phyloP scores from a whole-genome alignment of 1,140 invertebrate species.

The Neotoxoptera formosana region DNA sequence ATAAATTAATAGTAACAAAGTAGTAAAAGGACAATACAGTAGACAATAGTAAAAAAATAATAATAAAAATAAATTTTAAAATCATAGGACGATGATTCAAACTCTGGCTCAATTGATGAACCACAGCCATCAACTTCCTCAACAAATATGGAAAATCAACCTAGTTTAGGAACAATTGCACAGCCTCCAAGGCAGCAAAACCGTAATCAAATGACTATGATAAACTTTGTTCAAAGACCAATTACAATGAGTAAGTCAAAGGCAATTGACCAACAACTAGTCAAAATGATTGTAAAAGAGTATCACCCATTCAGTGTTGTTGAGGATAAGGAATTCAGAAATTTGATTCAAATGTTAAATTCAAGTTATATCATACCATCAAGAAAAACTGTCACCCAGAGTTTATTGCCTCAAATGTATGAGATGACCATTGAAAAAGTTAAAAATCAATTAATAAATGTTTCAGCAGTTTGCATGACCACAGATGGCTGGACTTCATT shows the following conservation, averaged over 20 bases:
- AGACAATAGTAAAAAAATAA: not conserved
- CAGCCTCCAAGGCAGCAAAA: not conserved
- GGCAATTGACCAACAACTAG: not conserved
- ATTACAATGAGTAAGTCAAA: not conserved
- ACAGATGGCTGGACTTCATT: conserved; percentile 9
- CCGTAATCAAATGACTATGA: not conserved
- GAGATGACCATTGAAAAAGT: not conserved
- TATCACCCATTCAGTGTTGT: conserved; percentile 11
- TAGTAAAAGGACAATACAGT: too few relatives aligned
- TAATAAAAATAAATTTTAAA: not conserved
- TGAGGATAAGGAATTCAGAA: conserved; percentile 26
- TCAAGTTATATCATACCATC: conserved; percentile 60
- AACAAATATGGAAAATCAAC: not conserved
- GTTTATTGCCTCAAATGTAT: not conserved
- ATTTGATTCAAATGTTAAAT: conserved; percentile 60
- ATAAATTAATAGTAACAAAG: too few relatives aligned
- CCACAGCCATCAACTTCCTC: not conserved
- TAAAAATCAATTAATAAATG: not conserved
- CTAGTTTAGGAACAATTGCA: not conserved
- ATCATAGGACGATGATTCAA: not conserved
- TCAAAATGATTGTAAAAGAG: conserved; percentile 5
- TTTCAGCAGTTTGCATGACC: not conserved
- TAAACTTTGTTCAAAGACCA: not conserved
- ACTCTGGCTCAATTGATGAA: not conserved
- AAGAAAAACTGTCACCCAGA: conserved; percentile 60